Conservation (phyloP, 2,888 invertebrate species). For the Syritta pipiens region DNA sequence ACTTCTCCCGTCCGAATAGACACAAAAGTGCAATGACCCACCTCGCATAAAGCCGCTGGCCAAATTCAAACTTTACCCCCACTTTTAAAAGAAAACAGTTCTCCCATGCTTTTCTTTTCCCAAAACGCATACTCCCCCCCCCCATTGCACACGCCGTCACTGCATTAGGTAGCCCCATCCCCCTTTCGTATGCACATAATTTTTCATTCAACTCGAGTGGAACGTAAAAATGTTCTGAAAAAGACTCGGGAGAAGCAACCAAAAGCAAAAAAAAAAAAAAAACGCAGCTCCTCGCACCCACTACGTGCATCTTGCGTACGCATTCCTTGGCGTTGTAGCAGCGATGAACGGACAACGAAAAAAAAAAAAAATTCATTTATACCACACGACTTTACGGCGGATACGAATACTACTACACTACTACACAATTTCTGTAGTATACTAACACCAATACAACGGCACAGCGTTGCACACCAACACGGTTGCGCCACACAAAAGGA, state of each 20-base stretch:
- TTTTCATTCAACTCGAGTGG: constrained; percentile 68
- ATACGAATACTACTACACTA: constrained; percentile 61
- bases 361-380: constrained; percentile 61
- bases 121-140: too few species aligned
- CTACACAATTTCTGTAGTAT: constrained; percentile 64
- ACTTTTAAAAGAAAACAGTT: too few species aligned
- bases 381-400: constrained; percentile 34
- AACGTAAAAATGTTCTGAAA: constrained; percentile 60
- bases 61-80: too few species aligned
- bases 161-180: too few species aligned
- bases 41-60: too few species aligned
- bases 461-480: constrained; percentile 5
- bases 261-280: constrained; percentile 10
- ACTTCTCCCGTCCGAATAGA: too few species aligned
- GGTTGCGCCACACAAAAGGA: constrained; percentile 58
- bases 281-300: constrained; percentile 46
- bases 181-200: constrained; percentile 52
- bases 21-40: too few species aligned
- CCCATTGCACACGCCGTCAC: too few species aligned
- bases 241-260: constrained; percentile 7
- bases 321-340: constrained; percentile 53
- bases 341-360: constrained; percentile 56
- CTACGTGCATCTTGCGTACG: constrained; percentile 67
- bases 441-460: constrained; percentile 51
- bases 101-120: too few species aligned